Evolutionary conservation across 2,113 vertebrate species (phyloP), one percentile per base, ranked within the genome.

Genomic region (Stomatorhinus ivindoensis): DNA sequence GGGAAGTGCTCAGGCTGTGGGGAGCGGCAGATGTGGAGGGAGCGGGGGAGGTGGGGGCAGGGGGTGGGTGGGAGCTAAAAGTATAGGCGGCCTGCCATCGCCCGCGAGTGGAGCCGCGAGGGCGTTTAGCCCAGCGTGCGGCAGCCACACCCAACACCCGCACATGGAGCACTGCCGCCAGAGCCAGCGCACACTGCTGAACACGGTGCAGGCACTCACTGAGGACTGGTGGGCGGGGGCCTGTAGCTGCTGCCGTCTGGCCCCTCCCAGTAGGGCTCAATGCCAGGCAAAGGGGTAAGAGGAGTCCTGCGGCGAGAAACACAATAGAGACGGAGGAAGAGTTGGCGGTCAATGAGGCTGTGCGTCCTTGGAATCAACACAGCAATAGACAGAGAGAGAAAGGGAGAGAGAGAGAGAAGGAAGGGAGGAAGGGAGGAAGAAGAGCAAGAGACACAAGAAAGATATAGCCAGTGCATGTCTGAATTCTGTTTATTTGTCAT

Each of bases 251-350:
- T 93, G 91, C 92, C 89, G 87, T 94, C 94, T 93, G 93, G 93
- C 92, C 94, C 94, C 92, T 96, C 94, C 94, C 94, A 95, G 85
- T 94, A 95, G 90, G 93, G 93, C 91, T 95, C 94, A 91, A 95
- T 91, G 85, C 94, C 95, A 91, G 95, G 94, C 92, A 96, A 92
- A 92, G 95, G 93, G 92, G 94, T 95, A 94, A 95, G 92, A 90
- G 95, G 94, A 93, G 92, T 95, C 95, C 95, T 96, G 95, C 73
- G 93, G 92, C 94, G 93, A 93, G 92, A 96, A 92, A 96, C 94
- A 96, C 94, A 96, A 93, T 93, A 96, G 94, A 96, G 93, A 95
- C 94, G 94, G 94, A 94, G 87, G 53, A 84, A 89, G 39, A 89
- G 88, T 65, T 76, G 89, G 73, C 76, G 82, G 42, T 80, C 82